Evolutionary conservation across 1,140 invertebrate genomes (phyloP).

Genomic region (Scaptodrosophila lebanonensis): DNA sequence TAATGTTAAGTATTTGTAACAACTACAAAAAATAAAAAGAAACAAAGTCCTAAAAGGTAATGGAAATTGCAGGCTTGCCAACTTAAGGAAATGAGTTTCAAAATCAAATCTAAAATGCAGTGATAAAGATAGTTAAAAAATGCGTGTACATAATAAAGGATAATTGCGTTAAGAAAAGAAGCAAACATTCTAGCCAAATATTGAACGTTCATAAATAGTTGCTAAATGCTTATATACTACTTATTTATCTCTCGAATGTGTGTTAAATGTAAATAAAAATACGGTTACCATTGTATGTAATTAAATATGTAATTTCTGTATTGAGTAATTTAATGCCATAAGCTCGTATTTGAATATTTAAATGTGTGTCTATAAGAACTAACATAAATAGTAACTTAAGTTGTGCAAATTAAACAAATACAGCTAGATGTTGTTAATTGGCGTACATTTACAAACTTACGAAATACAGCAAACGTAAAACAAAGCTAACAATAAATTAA

Average conservation of each 20-base stretch:
- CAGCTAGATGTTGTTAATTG: conserved; percentile 56
- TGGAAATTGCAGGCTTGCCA: too few relatives aligned
- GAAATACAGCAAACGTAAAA: conserved; percentile 35
- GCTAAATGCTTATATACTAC: conserved; percentile 27
- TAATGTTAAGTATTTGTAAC: conserved; percentile 12
- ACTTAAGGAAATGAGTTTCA: too few relatives aligned
- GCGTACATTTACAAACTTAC: conserved; percentile 31
- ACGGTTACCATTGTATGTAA: conserved; percentile 5
- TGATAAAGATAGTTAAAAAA: not conserved
- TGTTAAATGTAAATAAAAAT: conserved; percentile 29
- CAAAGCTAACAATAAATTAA: conserved; percentile 31
- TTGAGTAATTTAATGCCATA: conserved; percentile 20
- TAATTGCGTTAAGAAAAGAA: too few relatives aligned
- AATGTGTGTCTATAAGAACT: conserved; percentile 35
- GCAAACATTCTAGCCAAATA: conserved; percentile 30
- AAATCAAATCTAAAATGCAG: conserved; percentile 1
- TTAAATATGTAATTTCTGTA: not conserved
- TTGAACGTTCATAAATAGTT: conserved; percentile 31
- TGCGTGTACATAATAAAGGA: conserved; percentile 2
- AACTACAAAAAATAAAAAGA: too few relatives aligned
- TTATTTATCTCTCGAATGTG: conserved; percentile 11
- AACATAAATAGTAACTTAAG: conserved; percentile 21
- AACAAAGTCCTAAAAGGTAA: too few relatives aligned
- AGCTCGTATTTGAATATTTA: conserved; percentile 17
- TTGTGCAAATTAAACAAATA: conserved; percentile 20